These are phyloP conservation scores for Bradypodion pumilum DNA, from an alignment of 2,797 vertebrate species.

Conservation along the genomic window DNA sequence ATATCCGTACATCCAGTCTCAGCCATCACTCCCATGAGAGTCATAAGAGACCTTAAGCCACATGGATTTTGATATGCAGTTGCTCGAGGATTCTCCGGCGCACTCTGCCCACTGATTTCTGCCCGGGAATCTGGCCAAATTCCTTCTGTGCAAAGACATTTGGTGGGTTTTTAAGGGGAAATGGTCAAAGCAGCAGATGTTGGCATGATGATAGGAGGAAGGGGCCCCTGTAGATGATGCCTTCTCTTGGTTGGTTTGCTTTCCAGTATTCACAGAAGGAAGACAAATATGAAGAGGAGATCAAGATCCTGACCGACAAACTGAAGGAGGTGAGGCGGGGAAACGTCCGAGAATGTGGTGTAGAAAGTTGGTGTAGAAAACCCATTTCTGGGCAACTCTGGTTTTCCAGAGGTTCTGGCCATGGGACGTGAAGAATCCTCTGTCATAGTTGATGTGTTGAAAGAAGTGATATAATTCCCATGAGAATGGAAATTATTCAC, in stretches of 20 bases:
- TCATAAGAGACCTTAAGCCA: not conserved
- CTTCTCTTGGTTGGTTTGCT: slow-evolving; percentile 65
- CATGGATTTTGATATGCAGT: not conserved
- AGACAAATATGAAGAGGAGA: slow-evolving; percentile 99
- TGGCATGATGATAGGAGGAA: rapidly evolving
- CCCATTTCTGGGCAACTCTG: too few relatives aligned
- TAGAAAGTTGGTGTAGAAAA: too few relatives aligned
- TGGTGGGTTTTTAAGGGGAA: not conserved
- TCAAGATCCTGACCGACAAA: slow-evolving; percentile 98
- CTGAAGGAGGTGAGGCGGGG: slow-evolving; percentile 91
- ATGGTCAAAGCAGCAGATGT: not conserved
- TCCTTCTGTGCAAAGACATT: not conserved
- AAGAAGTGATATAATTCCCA: not conserved
- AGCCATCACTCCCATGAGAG: not conserved
- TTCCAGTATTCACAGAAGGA: slow-evolving; percentile 98
- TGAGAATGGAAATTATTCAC: not conserved
- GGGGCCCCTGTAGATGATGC: slow-evolving; percentile 52
- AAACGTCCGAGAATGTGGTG: not conserved
- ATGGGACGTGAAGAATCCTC: too few relatives aligned
- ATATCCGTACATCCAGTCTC: not conserved
- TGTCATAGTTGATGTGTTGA: too few relatives aligned
- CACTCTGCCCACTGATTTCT: not conserved
- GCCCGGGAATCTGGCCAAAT: not conserved
- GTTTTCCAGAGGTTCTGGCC: too few relatives aligned
- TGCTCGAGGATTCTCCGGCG: not conserved